These are phyloP conservation scores for Athene cunicularia DNA, from an alignment of 2,113 vertebrate species.

Conservation along the genomic window DNA sequence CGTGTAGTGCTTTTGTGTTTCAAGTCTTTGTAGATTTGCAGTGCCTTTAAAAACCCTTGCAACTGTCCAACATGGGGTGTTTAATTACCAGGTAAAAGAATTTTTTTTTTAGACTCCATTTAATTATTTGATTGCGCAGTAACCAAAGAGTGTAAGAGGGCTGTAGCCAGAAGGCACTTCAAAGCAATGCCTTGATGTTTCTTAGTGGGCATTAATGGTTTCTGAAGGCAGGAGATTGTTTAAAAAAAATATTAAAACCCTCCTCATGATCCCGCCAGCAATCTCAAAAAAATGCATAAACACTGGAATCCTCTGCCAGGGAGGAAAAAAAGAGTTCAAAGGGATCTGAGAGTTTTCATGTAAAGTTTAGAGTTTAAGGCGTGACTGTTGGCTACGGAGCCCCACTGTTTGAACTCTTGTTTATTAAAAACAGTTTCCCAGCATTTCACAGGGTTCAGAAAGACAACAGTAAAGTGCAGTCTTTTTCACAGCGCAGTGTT, in stretches of 20 bases:
- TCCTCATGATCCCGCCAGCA: slow-evolving; percentile 87
- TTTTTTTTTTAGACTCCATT: slow-evolving; percentile 84
- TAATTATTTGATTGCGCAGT: slow-evolving; percentile 96
- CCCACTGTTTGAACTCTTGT: slow-evolving; percentile 82
- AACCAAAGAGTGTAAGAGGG: slow-evolving; percentile 83
- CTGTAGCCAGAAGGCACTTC: slow-evolving; percentile 96
- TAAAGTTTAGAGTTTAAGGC: slow-evolving; percentile 87
- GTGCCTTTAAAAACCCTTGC: slow-evolving; percentile 77
- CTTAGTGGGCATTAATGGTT: slow-evolving; percentile 92
- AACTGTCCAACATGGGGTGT: slow-evolving; percentile 83
- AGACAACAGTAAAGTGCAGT: slow-evolving; percentile 71
- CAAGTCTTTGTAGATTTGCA: slow-evolving; percentile 81
- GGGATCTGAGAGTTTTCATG: slow-evolving; percentile 83
- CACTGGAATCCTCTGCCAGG: slow-evolving; percentile 83
- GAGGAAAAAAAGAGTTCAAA: slow-evolving; percentile 80
- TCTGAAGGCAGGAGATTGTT: slow-evolving; percentile 95
- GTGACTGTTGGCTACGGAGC: slow-evolving; percentile 78
- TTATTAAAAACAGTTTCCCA: slow-evolving; percentile 85
- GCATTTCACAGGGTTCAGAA: slow-evolving; percentile 73
- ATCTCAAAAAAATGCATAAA: slow-evolving; percentile 90
- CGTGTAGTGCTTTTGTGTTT: slow-evolving; percentile 77
- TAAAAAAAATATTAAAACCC: slow-evolving; percentile 86
- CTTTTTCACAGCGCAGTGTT: slow-evolving; percentile 50
- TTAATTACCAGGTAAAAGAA: slow-evolving; percentile 94
- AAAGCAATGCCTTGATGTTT: slow-evolving; percentile 94